Evolutionary conservation across 2,797 vertebrate genomes (phyloP).

Genomic region (Gymnodraco acuticeps): DNA sequence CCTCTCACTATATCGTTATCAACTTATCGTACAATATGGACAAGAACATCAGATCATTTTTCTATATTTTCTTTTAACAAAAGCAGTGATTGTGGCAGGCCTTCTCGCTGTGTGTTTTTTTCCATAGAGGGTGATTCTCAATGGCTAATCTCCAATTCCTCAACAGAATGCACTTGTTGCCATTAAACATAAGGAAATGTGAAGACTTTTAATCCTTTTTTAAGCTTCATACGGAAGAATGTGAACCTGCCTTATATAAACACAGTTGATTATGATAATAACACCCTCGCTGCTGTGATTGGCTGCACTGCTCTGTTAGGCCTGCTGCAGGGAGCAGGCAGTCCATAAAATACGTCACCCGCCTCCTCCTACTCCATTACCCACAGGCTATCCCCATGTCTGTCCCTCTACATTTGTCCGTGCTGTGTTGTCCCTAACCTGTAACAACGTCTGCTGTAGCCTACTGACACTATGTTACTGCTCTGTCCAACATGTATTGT

Average conservation of each 20-base stretch:
- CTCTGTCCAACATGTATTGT: constrained; percentile 67
- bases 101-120: constrained; percentile 1
- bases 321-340: constrained; percentile 31
- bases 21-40: too few relatives aligned
- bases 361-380: constrained; percentile 31
- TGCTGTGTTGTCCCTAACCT: constrained; percentile 56
- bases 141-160: not conserved
- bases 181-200: not conserved
- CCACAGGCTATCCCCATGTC: constrained; percentile 40
- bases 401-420: constrained; percentile 53
- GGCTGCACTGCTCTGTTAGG: constrained; percentile 30
- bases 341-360: constrained; percentile 10
- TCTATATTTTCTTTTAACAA: too few relatives aligned
- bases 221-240: constrained; percentile 7
- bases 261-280: constrained; percentile 33
- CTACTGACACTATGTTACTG: constrained; percentile 51
- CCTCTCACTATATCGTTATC: too few relatives aligned
- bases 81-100: too few relatives aligned
- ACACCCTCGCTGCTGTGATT: constrained; percentile 20
- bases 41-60: too few relatives aligned
- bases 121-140: constrained; percentile 4
- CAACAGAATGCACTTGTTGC: constrained; percentile 6
- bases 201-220: constrained; percentile 9
- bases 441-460: constrained; percentile 50
- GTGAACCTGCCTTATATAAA: constrained; percentile 20